Percentiles rank a stretch among this genome's conserved stretches.
Conservation (phyloP, 2,113 vertebrate species). For the Elephas maximus region DNA sequence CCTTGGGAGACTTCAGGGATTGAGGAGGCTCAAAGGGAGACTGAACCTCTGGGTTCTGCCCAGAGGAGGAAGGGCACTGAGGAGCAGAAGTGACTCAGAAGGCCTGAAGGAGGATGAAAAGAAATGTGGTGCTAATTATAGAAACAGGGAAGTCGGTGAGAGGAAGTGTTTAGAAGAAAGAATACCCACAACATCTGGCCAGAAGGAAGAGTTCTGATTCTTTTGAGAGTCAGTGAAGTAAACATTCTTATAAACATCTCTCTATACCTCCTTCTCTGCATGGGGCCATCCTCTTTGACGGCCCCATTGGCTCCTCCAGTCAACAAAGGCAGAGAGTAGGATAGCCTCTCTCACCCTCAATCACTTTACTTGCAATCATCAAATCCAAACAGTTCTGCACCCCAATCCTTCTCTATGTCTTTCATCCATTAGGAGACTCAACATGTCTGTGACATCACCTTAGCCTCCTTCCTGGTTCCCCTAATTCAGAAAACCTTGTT, state of each 20-base stretch:
- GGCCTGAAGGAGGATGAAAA: not conserved
- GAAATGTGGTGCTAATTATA: not conserved
- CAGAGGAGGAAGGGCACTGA: not conserved
- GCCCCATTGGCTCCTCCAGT: not conserved
- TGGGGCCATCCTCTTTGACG: not conserved
- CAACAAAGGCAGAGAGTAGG: not conserved
- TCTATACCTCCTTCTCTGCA: not conserved
- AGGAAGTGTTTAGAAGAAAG: not conserved
- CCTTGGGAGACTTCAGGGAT: not conserved
- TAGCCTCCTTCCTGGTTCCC: too few species aligned
- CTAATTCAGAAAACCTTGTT: too few species aligned
- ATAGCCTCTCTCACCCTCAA: not conserved
- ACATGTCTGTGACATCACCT: too few species aligned
- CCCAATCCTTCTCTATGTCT: not conserved
- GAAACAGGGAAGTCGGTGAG: not conserved
- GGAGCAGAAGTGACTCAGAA: not conserved
- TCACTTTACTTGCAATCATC: not conserved
- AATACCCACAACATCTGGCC: not conserved
- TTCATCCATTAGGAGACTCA: not conserved
- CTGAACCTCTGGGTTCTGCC: not conserved
- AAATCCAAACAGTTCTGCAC: not conserved
- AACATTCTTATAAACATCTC: not conserved
- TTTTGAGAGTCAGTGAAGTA: not conserved
- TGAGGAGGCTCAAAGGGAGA: not conserved
- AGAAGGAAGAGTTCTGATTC: not conserved